Conservation (phyloP, 37 sponge, comb jelly and placozoan species). For the Trichoplax adhaerens region DNA sequence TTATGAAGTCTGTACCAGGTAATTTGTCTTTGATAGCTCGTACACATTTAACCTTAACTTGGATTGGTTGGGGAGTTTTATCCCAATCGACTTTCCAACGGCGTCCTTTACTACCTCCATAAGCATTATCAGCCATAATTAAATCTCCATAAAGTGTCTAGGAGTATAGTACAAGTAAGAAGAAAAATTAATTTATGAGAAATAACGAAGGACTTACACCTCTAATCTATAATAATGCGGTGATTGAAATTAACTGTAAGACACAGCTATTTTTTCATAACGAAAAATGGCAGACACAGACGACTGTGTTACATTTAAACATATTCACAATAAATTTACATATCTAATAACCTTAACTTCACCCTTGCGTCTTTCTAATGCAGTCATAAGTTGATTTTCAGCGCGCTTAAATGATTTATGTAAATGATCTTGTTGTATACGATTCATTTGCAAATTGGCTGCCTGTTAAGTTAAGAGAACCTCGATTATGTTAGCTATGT, state of each 20-base stretch:
- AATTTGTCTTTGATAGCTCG: background rate
- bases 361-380: conserved; percentile 10
- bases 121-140: conserved; percentile 18
- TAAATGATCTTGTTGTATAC: conserved; percentile 18
- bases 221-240: too few species aligned
- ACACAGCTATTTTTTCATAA: background rate
- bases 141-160: conserved; percentile 31
- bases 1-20: too few species aligned
- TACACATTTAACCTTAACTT: conserved; percentile 21
- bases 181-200: too few species aligned
- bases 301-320: background rate
- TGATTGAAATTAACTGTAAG: background rate
- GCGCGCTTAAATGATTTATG: conserved; percentile 19
- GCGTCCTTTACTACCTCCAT: conserved; percentile 24
- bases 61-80: conserved; percentile 24
- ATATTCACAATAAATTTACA: background rate
- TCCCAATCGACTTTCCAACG: conserved; percentile 33
- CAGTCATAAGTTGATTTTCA: conserved; percentile 11
- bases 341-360: conserved; percentile 21
- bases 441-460: conserved; percentile 10
- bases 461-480: background rate
- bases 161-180: too few species aligned
- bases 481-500: background rate
- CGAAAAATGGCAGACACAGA: background rate
- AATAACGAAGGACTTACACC: too few species aligned